Base-by-base conservation (phyloP, 2,113 vertebrate genomes). In the Alethe castanea region DNA sequence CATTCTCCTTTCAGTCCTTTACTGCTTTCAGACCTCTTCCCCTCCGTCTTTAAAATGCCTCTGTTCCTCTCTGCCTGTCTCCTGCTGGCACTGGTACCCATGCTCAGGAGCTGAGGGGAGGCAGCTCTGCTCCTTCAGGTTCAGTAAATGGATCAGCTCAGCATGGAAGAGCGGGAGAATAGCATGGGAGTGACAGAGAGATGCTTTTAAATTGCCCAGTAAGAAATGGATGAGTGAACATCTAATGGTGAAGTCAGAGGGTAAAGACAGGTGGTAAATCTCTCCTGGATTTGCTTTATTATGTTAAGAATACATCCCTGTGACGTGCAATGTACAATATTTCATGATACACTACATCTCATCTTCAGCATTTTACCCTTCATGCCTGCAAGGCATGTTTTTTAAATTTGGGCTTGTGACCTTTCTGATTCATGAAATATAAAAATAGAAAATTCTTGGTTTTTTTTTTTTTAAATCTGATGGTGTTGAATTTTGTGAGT, bases 81-180 rank as follows among this genome's bases (percentile, higher is more conserved):
- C 81, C 84, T 90, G 74, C 94, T 96, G 93, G 67, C 40, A 38
- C 77, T 54, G 66, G 20, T 48, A 14, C 42, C 11, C 18, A 42
- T 53, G 45, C 59, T 94, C 74, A 38, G 67, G 52, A 66, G 53
- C 81, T 85, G 45, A 62, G 47, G 42, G 50, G 28, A 91, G 81
- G 28, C 76, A 96, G 79, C 65, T 93, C 88, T 81, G 53, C 60
- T 79, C 48, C 81, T 94, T 66, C 67, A 52, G 72, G 44, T 69
- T 79, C 89, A 81, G 67, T 54, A 92, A 88, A 85, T 90, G 83
- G 69, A 83, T 87, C 79, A 66, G 65, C 88, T 95, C 93, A 91
- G 79, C 92, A 81, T 50, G 62, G 81, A 71, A 77, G 85, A 66
- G 40, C 70, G 72, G 78, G 12, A 80, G 57, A 93, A 82, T 18